Conservation (phyloP, 2,113 vertebrate genomes). For the Apteryx mantelli region DNA sequence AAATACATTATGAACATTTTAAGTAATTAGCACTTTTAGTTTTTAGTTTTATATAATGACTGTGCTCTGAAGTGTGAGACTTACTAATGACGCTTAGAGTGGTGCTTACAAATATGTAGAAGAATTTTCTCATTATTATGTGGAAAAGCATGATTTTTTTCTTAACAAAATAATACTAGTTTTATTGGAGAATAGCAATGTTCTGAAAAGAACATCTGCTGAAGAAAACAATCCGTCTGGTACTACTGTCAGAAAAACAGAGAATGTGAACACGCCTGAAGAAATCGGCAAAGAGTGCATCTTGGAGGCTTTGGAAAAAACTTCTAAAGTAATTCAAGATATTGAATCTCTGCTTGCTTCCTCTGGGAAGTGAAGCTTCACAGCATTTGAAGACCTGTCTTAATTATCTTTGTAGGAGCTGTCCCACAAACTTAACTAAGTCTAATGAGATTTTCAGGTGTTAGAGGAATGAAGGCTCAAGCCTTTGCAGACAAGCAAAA, state of each 20-base stretch:
- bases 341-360: conserved; percentile 76
- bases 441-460: neutral
- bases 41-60: neutral
- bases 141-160: neutral
- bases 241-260: neutral
- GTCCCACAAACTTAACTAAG: neutral
- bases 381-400: neutral
- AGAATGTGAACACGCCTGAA: neutral
- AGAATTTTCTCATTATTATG: neutral
- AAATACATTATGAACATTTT: neutral
- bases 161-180: conserved; percentile 73
- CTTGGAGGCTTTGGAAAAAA: conserved; percentile 73
- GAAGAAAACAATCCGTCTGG: neutral
- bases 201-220: conserved; percentile 15
- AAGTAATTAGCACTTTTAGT: neutral
- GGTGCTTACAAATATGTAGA: neutral
- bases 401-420: rapidly evolving
- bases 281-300: conserved; percentile 18
- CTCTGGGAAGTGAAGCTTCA: conserved; percentile 39
- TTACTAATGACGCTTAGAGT: neutral
- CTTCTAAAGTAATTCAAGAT: conserved; percentile 76
- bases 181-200: conserved; percentile 73
- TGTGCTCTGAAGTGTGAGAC: neutral
- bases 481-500: rapidly evolving
- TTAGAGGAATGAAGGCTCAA: rapidly evolving